Evolutionary conservation across 2,888 invertebrate genomes (phyloP), one percentile per base, ranked within the genome.

Genomic region (Empis stercorea): DNA sequence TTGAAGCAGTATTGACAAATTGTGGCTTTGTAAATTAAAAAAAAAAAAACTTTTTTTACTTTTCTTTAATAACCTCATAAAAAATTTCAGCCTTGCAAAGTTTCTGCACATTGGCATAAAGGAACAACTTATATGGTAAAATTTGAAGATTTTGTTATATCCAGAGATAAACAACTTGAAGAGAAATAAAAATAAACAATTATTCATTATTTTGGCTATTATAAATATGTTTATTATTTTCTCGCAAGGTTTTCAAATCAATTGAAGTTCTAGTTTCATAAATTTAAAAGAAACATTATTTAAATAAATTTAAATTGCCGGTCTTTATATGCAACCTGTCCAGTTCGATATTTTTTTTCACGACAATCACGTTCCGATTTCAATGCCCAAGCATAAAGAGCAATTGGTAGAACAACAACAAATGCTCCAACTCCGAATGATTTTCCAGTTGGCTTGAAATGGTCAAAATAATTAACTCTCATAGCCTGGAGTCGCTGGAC

Each of bases 101-200:
- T 99, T 9, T 87, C 95, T 1, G 95, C 96, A 0, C 96, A 97
- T 67, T 97, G 96, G 95, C 97, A 99, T 68, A 95, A 97, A 68
- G 99, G 96, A 37, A 97, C 97, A 10, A 96, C 97, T 0, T 99
- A 96, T 65, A 94, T 97, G 89, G 93, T 99, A 10, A 93, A 94
- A 70, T 95, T 96, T 70, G 95, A 96, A 57, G 94, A 95, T 63
- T 79, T 84, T 30, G 94, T 95, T 45, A 85, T 94, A 56, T 75
- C 83, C 4, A 76, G 94, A 57, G 94, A 95, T 64, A 94, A 93
- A 65, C 86, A 88, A 58, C 71, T 93, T 52, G 94, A 94, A 71
- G 89, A 91, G 55, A 80, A 87, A 70, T 87, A 79, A 76, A 27
- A 9, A 7, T 27, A n/a, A n/a, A n/a, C n/a, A n/a, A n/a, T n/a